Evolutionary conservation across 2,888 invertebrate species (phyloP).

Genomic region (Mimas tiliae): DNA sequence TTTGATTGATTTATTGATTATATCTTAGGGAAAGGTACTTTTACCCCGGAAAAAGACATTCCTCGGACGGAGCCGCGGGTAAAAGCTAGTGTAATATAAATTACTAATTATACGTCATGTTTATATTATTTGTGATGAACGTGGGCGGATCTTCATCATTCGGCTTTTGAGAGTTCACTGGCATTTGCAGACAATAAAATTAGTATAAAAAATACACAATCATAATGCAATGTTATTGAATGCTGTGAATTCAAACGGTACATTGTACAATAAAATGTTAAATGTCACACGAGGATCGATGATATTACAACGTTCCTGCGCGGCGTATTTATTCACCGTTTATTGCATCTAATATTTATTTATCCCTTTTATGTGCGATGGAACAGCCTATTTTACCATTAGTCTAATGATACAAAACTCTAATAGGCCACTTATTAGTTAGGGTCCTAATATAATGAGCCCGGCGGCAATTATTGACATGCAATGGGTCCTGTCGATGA

Average conservation of each 20-base stretch:
- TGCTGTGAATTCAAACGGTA: neutral
- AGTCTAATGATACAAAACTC: too few species aligned
- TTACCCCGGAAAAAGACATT: too few species aligned
- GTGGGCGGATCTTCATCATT: neutral
- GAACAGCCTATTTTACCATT: too few species aligned
- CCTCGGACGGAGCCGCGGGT: too few species aligned
- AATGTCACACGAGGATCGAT: neutral
- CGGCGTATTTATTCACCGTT: neutral
- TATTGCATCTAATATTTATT: neutral
- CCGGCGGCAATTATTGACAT: too few species aligned
- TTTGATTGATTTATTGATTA: too few species aligned
- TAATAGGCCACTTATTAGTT: too few species aligned
- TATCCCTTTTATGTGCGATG: neutral
- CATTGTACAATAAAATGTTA: neutral
- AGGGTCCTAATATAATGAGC: too few species aligned
- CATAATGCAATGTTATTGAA: neutral
- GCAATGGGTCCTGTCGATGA: too few species aligned
- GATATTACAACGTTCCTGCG: neutral
- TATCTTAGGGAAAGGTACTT: too few species aligned
- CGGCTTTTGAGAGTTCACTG: constrained; percentile 2
- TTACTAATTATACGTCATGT: neutral
- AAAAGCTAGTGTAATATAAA: neutral
- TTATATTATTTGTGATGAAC: neutral
- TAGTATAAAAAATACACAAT: neutral
- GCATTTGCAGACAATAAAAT: constrained; percentile 10